Base-by-base conservation (phyloP, 2,113 vertebrate genomes). In the Corythornis vintsioides region DNA sequence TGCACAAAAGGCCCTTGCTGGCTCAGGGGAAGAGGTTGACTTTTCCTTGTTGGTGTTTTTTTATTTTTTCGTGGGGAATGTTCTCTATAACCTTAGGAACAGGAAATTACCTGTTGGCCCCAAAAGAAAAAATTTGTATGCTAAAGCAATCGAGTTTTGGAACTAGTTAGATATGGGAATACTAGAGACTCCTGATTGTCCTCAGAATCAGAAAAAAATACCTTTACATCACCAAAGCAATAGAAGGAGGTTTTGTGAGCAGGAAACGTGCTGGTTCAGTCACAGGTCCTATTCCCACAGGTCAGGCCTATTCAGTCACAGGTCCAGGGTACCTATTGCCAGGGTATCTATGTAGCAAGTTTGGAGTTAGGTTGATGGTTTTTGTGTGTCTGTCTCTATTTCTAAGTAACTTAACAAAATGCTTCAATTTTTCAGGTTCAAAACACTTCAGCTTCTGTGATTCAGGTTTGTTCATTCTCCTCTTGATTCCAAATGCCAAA, bases 1-100 rank as follows among this genome's bases (percentile, higher is more conserved):
- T 29, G 47, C 42, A 33, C 0, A 0, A 55, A 52, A 42, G 74
- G 45, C 66, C 59, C 55, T 35, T 0, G 0, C n/a, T 40, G 38
- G 22, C 74, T 70, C 9, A 0, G 48, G 79, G 87, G 48, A 35
- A 43, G 35, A 56, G 26, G 61, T 52, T 69, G 6, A 28, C 29
- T 33, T 70, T 42, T 48, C 14, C 25, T 75, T 86, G 40, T 24
- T 20, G 9, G n/a, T 60, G 55, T 26, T 50, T 50, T 50, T 50
- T 50, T 60, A 84, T 92, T 56, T 60, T 84, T 92, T 56, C 84
- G 31, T 72, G 29, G 66, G 28, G 48, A 89, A 79, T 3, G 0
- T 15, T 71, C 65, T 63, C 0, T 63, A 55, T 50, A 63, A 47
- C 19, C 31, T 59, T 3, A 0, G 15, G 69, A 83, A 74, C 0